Evolutionary conservation across 2,113 vertebrate species (phyloP).

Genomic region (Anolis carolinensis): DNA sequence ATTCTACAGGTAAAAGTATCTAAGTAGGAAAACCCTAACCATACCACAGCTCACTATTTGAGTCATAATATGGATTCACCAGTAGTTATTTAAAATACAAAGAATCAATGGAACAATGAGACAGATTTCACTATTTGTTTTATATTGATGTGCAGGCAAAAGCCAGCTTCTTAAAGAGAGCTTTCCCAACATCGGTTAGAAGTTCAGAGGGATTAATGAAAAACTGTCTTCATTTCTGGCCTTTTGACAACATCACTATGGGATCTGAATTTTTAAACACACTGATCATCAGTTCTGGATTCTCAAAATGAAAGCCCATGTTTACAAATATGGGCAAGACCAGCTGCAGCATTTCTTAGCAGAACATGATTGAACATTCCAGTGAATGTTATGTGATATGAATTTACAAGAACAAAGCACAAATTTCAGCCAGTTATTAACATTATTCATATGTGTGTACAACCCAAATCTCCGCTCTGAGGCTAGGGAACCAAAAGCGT

Average conservation of each 20-base stretch:
- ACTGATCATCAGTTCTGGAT: constrained; percentile 52
- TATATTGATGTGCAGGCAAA: constrained; percentile 58
- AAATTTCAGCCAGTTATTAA: constrained; percentile 67
- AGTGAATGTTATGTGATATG: constrained; percentile 65
- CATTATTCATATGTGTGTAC: constrained; percentile 56
- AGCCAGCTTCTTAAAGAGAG: constrained; percentile 44
- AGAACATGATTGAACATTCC: constrained; percentile 69
- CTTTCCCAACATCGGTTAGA: constrained; percentile 56
- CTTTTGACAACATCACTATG: constrained; percentile 64
- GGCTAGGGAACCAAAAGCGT: constrained; percentile 51
- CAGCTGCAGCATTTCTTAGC: constrained; percentile 69
- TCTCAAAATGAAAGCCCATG: constrained; percentile 61
- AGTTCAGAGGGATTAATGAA: constrained; percentile 52
- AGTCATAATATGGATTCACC: constrained; percentile 77
- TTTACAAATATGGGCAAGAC: constrained; percentile 71
- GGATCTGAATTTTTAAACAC: constrained; percentile 65
- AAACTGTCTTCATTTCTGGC: constrained; percentile 60
- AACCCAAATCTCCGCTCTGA: constrained; percentile 61
- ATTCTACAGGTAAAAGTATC: constrained; percentile 85
- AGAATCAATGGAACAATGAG: constrained; percentile 71
- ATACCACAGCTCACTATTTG: constrained; percentile 79
- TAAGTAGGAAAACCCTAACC: constrained; percentile 80
- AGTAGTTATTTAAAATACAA: constrained; percentile 69
- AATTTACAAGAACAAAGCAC: constrained; percentile 72
- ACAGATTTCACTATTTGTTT: constrained; percentile 60